Evolutionary conservation across 2,888 invertebrate species (phyloP), one percentile per base, ranked within the genome.

Genomic region (Drosophila planitibia): DNA sequence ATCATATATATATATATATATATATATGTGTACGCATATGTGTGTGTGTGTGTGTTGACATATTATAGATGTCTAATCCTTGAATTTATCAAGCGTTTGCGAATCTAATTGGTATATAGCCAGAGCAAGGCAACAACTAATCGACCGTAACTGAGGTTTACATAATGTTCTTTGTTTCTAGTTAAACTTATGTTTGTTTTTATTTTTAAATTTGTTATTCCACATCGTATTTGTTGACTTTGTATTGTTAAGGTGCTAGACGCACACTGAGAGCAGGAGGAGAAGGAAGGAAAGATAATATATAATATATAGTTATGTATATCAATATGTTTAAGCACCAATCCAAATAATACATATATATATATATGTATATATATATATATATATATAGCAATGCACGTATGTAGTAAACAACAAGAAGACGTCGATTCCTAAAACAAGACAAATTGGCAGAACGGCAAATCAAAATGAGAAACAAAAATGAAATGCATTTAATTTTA

Each of bases 321-420:
- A 85, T 88, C 83, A 85, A 85, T 90, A 85, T 73, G 72, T 85
- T 89, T 82, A 80, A 80, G 83, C 79, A 80, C 80, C 49, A 70
- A 79, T 79, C 64, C 79, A 79, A 82, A 82, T 61, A 79, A 86
- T 69, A 85, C 65, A 89, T 80, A 83, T 70, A 83, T 64, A 88
- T 77, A 82, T 44, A 41, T 70, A 84, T 67, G 81, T 72, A 78
- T 70, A 44, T 78, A 51, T 57, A 81, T 70, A 30, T 30, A 30
- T 30, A 30, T 30, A 30, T 30, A 30, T 68, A 76, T 74, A 82
- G 83, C 85, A 82, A 75, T 71, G 66, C 83, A 79, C 60, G 53
- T 83, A 79, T 79, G 69, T 79, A 87, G 72, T 69, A 82, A 66
- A 67, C 58, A 75, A 70, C 63, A 88, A 76, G 53, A 62, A 75